Percentiles rank a stretch among this genome's conserved stretches.
Evolutionary conservation across 2,113 vertebrate species (phyloP).

Genomic region (Notothenia rossii): DNA sequence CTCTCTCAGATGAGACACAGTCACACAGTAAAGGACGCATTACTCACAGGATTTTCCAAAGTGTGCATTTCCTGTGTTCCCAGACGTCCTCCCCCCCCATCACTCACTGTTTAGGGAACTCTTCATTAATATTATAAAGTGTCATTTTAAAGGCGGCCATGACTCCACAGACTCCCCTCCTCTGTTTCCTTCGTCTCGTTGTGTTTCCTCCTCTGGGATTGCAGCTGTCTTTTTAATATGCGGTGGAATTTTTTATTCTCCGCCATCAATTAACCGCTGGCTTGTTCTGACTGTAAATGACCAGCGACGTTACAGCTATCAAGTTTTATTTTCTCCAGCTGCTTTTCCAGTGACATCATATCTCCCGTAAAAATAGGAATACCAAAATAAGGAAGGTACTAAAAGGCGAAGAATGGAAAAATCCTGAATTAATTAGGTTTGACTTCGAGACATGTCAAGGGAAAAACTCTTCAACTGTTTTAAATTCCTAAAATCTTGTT

Average conservation of each 20-base stretch:
- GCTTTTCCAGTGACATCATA: constrained; percentile 45
- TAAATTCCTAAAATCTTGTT: too few species aligned
- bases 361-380: background rate
- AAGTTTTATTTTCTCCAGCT: constrained; percentile 34
- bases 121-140: constrained; percentile 14
- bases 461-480: background rate
- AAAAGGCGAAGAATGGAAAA: background rate
- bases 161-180: background rate
- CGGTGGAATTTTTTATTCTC: constrained; percentile 12
- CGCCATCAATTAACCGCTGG: constrained; percentile 10
- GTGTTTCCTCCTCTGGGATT: constrained; percentile 7
- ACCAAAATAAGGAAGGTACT: background rate
- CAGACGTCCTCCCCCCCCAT: background rate
- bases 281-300: constrained; percentile 20
- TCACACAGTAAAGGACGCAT: constrained; percentile 9
- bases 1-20: background rate
- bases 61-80: background rate
- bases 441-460: background rate
- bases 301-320: background rate
- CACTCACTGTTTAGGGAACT: constrained; percentile 4
- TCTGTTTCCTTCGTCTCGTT: background rate
- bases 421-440: background rate
- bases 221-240: constrained; percentile 25
- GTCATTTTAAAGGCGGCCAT: background rate
- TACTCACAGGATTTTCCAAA: constrained; percentile 48